A percentile compares a stretch with the other conserved stretches of the same genome.
These are phyloP conservation scores for Galemys pyrenaicus DNA, from an alignment of 2,113 vertebrate species.

Conservation along the genomic window DNA sequence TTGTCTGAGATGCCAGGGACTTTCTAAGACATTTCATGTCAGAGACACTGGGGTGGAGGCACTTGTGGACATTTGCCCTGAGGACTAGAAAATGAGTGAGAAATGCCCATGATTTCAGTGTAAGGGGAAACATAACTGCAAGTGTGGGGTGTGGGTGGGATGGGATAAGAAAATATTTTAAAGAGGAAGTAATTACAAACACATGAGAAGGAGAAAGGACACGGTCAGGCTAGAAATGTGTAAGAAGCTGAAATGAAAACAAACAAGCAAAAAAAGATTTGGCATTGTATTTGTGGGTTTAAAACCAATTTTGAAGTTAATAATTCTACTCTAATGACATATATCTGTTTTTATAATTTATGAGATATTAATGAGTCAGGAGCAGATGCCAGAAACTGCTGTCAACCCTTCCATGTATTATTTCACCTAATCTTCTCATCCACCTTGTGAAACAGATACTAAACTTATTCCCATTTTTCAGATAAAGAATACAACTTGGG, in stretches of 20 bases:
- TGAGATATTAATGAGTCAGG: not conserved
- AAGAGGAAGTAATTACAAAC: slow-evolving; percentile 81
- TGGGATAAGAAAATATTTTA: slow-evolving; percentile 68
- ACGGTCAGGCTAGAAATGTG: slow-evolving; percentile 43
- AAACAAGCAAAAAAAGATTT: slow-evolving; percentile 56
- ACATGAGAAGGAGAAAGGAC: slow-evolving; percentile 59
- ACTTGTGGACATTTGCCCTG: slow-evolving; percentile 18
- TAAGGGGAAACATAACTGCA: slow-evolving; percentile 54
- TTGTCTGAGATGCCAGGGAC: slow-evolving; percentile 53
- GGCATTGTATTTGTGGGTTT: slow-evolving; percentile 64
- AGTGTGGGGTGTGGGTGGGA: slow-evolving; percentile 67
- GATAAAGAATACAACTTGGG: not conserved
- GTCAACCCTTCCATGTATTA: not conserved
- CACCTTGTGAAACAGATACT: not conserved
- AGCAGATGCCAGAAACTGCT: not conserved
- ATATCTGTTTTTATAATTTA: not conserved
- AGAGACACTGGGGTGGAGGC: slow-evolving; percentile 51
- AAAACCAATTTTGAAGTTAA: slow-evolving; percentile 55
- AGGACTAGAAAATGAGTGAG: slow-evolving; percentile 64
- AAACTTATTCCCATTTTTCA: not conserved
- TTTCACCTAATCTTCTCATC: not conserved
- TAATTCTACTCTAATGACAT: not conserved
- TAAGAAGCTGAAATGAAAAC: slow-evolving; percentile 77
- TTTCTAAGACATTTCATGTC: slow-evolving; percentile 52
- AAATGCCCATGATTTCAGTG: slow-evolving; percentile 68